Conservation (phyloP, 1,140 invertebrate genomes). For the Diachasma alloeum region DNA sequence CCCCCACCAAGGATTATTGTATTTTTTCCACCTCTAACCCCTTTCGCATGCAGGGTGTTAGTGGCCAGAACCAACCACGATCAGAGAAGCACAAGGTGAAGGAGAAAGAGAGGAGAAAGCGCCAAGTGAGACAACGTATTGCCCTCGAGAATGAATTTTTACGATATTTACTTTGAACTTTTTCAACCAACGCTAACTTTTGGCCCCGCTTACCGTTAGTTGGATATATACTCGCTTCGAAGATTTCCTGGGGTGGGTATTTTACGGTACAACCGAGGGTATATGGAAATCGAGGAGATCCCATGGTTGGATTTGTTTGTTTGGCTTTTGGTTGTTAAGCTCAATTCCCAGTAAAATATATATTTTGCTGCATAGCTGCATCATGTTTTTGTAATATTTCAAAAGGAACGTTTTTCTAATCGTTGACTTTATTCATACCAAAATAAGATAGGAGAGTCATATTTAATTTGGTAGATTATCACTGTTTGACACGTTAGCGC, state of each 20-base stretch:
- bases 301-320: background rate
- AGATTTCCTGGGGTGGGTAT: background rate
- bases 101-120: background rate
- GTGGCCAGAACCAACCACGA: background rate
- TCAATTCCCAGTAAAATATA: background rate
- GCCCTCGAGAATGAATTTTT: conserved; percentile 40
- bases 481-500: too few species aligned
- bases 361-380: background rate
- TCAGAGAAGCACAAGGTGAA: background rate
- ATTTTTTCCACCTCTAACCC: background rate
- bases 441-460: too few species aligned
- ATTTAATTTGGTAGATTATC: too few species aligned
- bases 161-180: conserved; percentile 43
- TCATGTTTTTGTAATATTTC: too few species aligned
- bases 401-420: too few species aligned
- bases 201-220: background rate
- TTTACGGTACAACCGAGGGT: background rate
- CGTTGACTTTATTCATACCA: too few species aligned
- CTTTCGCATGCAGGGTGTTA: background rate
- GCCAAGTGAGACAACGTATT: conserved; percentile 24
- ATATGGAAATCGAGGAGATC: conserved; percentile 16
- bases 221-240: background rate
- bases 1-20: conserved; percentile 27
- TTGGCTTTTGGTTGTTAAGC: background rate
- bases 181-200: conserved; percentile 24